Evolutionary conservation across 2,888 invertebrate species (phyloP).

Genomic region (Parasteatoda lunata): DNA sequence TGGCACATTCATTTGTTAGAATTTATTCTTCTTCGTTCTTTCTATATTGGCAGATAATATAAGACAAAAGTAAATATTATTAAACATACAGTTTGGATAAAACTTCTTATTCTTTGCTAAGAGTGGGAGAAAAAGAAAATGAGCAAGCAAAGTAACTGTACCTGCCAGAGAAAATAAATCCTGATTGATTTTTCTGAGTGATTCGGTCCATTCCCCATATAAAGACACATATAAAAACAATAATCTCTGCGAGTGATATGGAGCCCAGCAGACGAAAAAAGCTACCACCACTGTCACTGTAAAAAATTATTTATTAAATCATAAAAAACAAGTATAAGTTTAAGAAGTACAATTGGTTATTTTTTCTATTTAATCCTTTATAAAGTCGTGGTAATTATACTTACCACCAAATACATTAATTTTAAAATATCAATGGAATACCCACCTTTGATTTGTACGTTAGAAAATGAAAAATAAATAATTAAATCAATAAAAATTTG

Average conservation of each 20-base stretch:
- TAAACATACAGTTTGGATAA: not conserved
- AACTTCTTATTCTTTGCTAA: not conserved
- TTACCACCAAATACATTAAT: too few relatives aligned
- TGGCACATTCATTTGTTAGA: too few relatives aligned
- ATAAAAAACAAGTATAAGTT: not conserved
- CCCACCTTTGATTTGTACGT: too few relatives aligned
- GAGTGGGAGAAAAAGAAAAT: not conserved
- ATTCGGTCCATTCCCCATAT: conserved; percentile 73
- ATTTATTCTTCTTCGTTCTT: too few relatives aligned
- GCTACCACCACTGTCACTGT: conserved; percentile 76
- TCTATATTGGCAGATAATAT: too few relatives aligned
- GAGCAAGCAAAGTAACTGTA: conserved; percentile 61
- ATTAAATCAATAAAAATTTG: too few relatives aligned
- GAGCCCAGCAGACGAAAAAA: conserved; percentile 76
- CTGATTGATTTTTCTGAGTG: conserved; percentile 73
- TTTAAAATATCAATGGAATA: too few relatives aligned
- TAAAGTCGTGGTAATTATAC: too few relatives aligned
- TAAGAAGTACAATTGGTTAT: not conserved
- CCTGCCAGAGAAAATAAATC: conserved; percentile 75
- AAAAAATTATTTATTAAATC: too few relatives aligned
- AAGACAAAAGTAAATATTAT: too few relatives aligned
- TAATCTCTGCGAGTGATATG: conserved; percentile 75
- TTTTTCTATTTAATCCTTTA: too few relatives aligned
- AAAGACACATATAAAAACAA: conserved; percentile 73
- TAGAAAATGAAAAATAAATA: too few relatives aligned